Evolutionary conservation across 1,140 invertebrate genomes (phyloP), one percentile per base, ranked within the genome.

Genomic region (Penaeus indicus): DNA sequence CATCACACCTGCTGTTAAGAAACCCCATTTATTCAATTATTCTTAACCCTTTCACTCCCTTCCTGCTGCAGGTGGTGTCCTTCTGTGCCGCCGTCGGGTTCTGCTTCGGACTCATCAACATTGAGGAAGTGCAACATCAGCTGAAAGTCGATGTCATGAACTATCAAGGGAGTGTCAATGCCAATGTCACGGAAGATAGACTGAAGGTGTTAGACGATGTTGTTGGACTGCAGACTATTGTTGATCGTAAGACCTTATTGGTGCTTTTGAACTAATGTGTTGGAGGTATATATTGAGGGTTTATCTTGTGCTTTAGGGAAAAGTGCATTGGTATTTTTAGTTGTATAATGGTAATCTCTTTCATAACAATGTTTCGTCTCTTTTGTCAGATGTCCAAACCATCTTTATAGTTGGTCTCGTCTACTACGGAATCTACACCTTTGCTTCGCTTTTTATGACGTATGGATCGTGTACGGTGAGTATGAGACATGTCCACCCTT

Each of bases 381-480:
- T 60, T 63, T 32, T 11, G 54, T 22, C 86, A 91, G 90, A 91
- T 69, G 25, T 91, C 5, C 82, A 78, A 60, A 88, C 85, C 22
- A 75, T 89, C 63, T 47, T 90, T 27, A 91, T 91, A 63, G 85
- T 75, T 0, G 47, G 72, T n/a, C 77, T 91, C 16, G 85, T 90
- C 4, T 91, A 85, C 77, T 91, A 91, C 54, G 84, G 83, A 27
- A 63, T 91, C 32, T 91, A 91, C 88, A 90, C 90, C 69, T 91
- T 91, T 77, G 82, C 90, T 16, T 87, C 90, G 0, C 75, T 91
- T 19, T 91, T 91, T 83, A n/a, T 91, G 72, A 90, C 90, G 42
- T 91, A 91, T 75, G 90, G 90, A 61, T 82, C 90, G 22, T 91
- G 90, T 42, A 89, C 90, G 54, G 88, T 91, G 32, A 91, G 87